Base-by-base conservation (phyloP, 1,140 invertebrate genomes). In the Drosophila santomea region DNA sequence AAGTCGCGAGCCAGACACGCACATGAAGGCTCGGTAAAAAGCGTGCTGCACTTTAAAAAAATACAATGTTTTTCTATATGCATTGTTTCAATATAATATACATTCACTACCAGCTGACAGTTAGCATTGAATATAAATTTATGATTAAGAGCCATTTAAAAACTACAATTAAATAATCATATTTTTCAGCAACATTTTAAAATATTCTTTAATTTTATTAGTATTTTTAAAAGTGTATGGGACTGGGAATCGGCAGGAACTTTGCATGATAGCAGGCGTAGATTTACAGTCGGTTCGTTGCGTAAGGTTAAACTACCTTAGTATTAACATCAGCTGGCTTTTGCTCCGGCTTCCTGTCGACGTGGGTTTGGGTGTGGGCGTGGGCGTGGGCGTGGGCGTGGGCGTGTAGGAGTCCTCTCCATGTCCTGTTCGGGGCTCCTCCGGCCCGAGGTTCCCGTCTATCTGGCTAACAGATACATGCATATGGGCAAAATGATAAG, bases 231-330 rank as follows among this genome's bases (percentile, higher is more conserved):
- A 32, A 43, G 64, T 68, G 61, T 23, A 66, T 14, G 23, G 15
- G 17, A 36, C 48, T 35, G 35, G 57, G 45, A 48, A 32, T 32
- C 32, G 54, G 69, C 78, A 73, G 84, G 71, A 86, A 83, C 76
- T 88, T 86, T 78, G 82, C 82, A 75, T 82, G 82, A 88, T 51
- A 61, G 74, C 77, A 36, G 67, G 59, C 58, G 72, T 83, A 83
- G 86, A 88, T 89, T 83, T 89, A 88, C 80, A 80, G 80, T 61
- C 74, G 61, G 84, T 54, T 80, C 73, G 67, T 61, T 88, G 83
- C 73, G 79, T 89, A 89, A 89, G 80, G 76, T 80, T 88, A 84
- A 84, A 89, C 76, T 72, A 67, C 76, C 73, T 88, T 51, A 67
- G 73, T 71, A 82, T 86, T 51, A 69, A 76, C 75, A 82, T 86